A percentile compares a stretch with the other conserved stretches of the same genome.
Evolutionary conservation across 2,888 invertebrate genomes (phyloP).

Genomic region (Lasioglossum vierecki): DNA sequence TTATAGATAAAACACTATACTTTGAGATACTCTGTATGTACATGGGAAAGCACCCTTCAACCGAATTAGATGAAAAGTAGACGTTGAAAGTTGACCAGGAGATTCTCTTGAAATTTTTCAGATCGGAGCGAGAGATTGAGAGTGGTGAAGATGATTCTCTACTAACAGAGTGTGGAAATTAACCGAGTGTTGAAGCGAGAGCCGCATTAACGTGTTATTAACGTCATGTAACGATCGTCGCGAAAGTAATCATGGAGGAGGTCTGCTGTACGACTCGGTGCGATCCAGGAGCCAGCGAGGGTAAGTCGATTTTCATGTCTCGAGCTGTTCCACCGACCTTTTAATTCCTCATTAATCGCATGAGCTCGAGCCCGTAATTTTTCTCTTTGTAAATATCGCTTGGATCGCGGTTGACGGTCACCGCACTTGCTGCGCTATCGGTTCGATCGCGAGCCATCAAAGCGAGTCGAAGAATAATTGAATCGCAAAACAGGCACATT

Average conservation of each 20-base stretch:
- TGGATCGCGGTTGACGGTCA: background rate
- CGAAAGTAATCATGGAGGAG: conserved; percentile 56
- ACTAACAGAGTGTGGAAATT: conserved; percentile 65
- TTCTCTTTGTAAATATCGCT: background rate
- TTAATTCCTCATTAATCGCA: conserved; percentile 3
- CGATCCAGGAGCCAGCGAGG: conserved; percentile 37
- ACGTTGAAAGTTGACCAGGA: background rate
- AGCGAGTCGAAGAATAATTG: background rate
- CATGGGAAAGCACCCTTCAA: background rate
- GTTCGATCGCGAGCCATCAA: background rate
- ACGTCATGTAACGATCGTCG: conserved; percentile 64
- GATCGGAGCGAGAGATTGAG: conserved; percentile 15
- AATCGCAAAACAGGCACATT: background rate
- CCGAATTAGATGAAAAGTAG: background rate
- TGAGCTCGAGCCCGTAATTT: background rate
- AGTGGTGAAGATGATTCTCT: conserved; percentile 54
- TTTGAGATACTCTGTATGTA: too few species aligned
- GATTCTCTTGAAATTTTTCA: conserved; percentile 50
- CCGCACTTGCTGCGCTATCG: background rate
- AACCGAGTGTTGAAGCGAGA: conserved; percentile 62
- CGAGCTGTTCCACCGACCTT: background rate
- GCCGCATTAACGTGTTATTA: conserved; percentile 66
- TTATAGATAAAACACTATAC: too few species aligned
- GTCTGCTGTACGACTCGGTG: conserved; percentile 18
- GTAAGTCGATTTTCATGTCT: conserved; percentile 52